Conservation (phyloP, 1,140 invertebrate species). For the Zaprionus vittiger region DNA sequence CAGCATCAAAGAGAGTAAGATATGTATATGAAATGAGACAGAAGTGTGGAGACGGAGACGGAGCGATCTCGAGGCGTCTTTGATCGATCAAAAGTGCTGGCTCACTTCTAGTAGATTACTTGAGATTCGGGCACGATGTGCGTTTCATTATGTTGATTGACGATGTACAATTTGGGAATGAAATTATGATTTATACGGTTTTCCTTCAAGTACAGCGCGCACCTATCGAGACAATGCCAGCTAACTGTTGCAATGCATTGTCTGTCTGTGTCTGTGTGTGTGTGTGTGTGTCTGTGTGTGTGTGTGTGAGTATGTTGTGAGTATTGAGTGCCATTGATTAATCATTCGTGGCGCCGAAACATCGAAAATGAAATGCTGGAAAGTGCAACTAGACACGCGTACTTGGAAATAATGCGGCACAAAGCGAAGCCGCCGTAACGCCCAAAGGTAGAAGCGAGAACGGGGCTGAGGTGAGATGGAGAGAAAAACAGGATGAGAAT, state of each 20-base stretch:
- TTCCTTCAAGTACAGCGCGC: conserved; percentile 40
- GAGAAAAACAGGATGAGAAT: conserved; percentile 64
- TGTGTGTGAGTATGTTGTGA: conserved; percentile 26
- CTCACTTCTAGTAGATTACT: conserved; percentile 68
- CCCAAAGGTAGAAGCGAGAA: conserved; percentile 40
- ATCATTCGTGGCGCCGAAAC: conserved; percentile 74
- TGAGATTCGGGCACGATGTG: conserved; percentile 45
- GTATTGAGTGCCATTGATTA: conserved; percentile 78
- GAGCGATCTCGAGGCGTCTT: not conserved
- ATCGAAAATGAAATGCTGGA: conserved; percentile 45
- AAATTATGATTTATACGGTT: conserved; percentile 80
- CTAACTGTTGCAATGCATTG: conserved; percentile 59
- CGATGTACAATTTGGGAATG: conserved; percentile 77
- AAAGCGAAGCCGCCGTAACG: conserved; percentile 65
- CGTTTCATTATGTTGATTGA: conserved; percentile 79
- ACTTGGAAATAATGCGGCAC: conserved; percentile 66
- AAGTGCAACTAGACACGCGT: conserved; percentile 78
- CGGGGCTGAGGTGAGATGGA: not conserved
- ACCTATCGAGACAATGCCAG: conserved; percentile 5
- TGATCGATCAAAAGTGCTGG: conserved; percentile 70
- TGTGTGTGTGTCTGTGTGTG: not conserved
- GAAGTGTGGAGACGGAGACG: not conserved
- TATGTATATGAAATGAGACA: not conserved
- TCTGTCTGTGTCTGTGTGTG: not conserved
- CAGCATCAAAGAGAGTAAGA: not conserved